Percentiles rank a stretch among this genome's conserved stretches.
Evolutionary conservation across 2,888 invertebrate species (phyloP).

Genomic region (Sinodicranocentrus sp.): DNA sequence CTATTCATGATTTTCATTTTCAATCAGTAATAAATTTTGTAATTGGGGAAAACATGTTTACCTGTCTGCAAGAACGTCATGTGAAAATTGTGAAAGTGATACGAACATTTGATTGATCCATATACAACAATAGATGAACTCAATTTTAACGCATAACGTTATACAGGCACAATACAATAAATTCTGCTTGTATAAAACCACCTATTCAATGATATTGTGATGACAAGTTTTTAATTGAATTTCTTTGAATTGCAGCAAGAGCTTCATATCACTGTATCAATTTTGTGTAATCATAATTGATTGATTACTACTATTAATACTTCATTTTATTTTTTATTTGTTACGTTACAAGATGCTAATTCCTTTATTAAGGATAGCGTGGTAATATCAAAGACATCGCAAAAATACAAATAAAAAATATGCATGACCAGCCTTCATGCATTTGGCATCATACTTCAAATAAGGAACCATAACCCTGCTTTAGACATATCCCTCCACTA

Average conservation of each 20-base stretch:
- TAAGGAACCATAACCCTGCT: too few species aligned
- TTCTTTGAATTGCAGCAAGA: slow-evolving; percentile 10
- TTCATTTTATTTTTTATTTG: not conserved
- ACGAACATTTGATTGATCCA: slow-evolving; percentile 10
- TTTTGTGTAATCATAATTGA: slow-evolving; percentile 9
- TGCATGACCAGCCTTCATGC: not conserved
- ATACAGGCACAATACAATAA: too few species aligned
- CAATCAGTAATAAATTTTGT: slow-evolving; percentile 39
- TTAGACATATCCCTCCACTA: too few species aligned
- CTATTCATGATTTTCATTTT: slow-evolving; percentile 15
- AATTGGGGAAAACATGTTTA: slow-evolving; percentile 1
- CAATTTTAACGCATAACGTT: not conserved
- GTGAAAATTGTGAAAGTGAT: slow-evolving; percentile 2
- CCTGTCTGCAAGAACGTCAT: not conserved
- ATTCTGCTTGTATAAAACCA: too few species aligned
- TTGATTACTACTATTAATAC: slow-evolving; percentile 16
- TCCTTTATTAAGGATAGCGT: not conserved
- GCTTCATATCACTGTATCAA: not conserved
- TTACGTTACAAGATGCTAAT: slow-evolving; percentile 19
- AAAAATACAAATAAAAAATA: not conserved
- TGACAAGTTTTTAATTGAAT: slow-evolving; percentile 30
- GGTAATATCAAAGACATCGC: not conserved
- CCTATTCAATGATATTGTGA: not conserved
- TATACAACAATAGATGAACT: not conserved
- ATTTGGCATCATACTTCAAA: not conserved